Evolutionary conservation across 2,888 invertebrate species (phyloP).

Genomic region (Orthonevra nobilis): DNA sequence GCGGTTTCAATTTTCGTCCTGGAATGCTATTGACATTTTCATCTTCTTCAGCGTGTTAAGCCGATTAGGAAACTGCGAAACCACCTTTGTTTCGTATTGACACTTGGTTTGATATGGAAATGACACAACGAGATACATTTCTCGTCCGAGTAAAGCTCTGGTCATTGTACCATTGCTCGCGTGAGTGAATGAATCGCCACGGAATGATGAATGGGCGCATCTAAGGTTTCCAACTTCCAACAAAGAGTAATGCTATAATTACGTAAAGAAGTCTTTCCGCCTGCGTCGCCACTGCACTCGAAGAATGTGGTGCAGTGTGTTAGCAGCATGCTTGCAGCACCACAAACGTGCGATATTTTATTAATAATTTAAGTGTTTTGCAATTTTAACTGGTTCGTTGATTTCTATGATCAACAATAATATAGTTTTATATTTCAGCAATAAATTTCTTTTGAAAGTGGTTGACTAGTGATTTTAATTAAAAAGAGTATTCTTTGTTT

Average conservation of each 20-base stretch:
- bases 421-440: too few species aligned
- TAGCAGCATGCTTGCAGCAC: constrained; percentile 36
- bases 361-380: constrained; percentile 3
- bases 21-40: not conserved
- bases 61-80: not conserved
- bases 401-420: constrained; percentile 12
- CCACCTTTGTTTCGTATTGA: not conserved
- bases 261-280: constrained; percentile 5
- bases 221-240: constrained; percentile 59
- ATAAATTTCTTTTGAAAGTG: too few species aligned
- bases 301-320: constrained; percentile 59
- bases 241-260: constrained; percentile 33
- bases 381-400: constrained; percentile 46
- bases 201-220: constrained; percentile 65
- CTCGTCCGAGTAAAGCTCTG: constrained; percentile 17
- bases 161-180: constrained; percentile 63
- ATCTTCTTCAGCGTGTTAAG: constrained; percentile 1
- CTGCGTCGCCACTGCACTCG: constrained; percentile 24
- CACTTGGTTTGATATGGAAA: constrained; percentile 4
- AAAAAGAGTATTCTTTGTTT: too few species aligned
- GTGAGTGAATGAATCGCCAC: constrained; percentile 61
- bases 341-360: not conserved
- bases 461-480: too few species aligned
- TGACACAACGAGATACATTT: too few species aligned
- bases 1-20: not conserved